phyloP scores from a whole-genome alignment of 2,888 invertebrate genomes.

The Caenorhabditis japonica region DNA sequence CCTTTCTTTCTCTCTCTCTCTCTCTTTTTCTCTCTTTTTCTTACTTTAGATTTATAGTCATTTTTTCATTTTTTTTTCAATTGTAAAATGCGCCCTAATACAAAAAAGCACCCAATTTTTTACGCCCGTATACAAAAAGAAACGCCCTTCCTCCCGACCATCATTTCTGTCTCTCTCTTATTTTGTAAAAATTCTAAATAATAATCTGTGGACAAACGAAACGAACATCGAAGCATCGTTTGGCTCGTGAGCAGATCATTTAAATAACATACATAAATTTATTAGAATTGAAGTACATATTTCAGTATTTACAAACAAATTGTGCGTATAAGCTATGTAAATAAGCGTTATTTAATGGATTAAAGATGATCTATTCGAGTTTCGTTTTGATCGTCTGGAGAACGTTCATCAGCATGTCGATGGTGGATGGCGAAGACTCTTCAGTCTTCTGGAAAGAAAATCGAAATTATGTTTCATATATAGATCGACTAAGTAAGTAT shows the following conservation, averaged over 20 bases:
- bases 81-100: conserved; percentile 21
- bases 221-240: too few relatives aligned
- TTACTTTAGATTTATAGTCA: conserved; percentile 17
- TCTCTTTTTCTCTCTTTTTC: conserved; percentile 4
- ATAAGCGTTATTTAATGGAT: too few relatives aligned
- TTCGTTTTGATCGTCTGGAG: conserved; percentile 67
- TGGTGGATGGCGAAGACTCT: conserved; percentile 56
- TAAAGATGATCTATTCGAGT: conserved; percentile 35
- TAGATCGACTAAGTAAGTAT: too few relatives aligned
- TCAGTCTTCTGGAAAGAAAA: conserved; percentile 46
- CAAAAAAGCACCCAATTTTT: conserved; percentile 19
- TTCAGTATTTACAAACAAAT: conserved; percentile 30
- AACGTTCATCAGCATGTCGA: conserved; percentile 69
- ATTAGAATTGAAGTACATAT: conserved; percentile 18
- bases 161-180: background rate
- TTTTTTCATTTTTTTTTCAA: conserved; percentile 3
- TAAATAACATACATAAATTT: conserved; percentile 23
- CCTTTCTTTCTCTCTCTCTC: conserved; percentile 8
- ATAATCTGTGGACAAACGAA: too few relatives aligned
- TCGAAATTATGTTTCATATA: background rate
- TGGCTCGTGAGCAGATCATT: too few relatives aligned
- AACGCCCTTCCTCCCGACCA: background rate
- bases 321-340: background rate
- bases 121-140: background rate
- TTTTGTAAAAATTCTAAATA: background rate